Conservation (phyloP, 2,113 vertebrate genomes). For the Leptobrachium ailaonicum region DNA sequence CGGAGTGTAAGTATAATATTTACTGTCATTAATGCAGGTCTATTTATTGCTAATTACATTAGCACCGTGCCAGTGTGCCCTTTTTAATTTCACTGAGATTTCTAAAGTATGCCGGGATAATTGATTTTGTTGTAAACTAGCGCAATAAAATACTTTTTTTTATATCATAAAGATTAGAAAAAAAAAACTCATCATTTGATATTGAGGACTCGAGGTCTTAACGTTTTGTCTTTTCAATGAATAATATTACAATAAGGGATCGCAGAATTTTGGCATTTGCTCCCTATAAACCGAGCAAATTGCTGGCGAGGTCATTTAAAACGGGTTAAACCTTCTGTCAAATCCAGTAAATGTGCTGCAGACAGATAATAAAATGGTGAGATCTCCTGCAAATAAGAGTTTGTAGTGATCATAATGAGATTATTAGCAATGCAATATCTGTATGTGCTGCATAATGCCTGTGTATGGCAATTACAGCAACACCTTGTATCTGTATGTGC, state of each 20-base stretch:
- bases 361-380: too few relatives aligned
- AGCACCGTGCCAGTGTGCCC: slow-evolving; percentile 43
- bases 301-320: not conserved
- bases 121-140: slow-evolving; percentile 48
- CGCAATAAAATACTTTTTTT: slow-evolving; percentile 16
- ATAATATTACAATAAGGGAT: not conserved
- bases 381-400: too few relatives aligned
- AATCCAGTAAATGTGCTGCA: too few relatives aligned
- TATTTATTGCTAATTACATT: slow-evolving; percentile 52
- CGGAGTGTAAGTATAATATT: slow-evolving; percentile 50
- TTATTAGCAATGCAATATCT: too few relatives aligned
- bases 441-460: too few relatives aligned
- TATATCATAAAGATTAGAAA: not conserved
- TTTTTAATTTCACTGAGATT: slow-evolving; percentile 47
- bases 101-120: slow-evolving; percentile 45
- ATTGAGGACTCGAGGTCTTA: not conserved
- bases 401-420: too few relatives aligned
- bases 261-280: not conserved
- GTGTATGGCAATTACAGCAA: too few relatives aligned
- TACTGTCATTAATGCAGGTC: slow-evolving; percentile 48
- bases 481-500: too few relatives aligned
- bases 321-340: not conserved
- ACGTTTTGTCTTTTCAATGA: not conserved
- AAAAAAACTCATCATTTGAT: not conserved
- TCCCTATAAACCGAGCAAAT: too few relatives aligned